Evolutionary conservation across 2,888 invertebrate species (phyloP).

Genomic region (Protonemura montana): DNA sequence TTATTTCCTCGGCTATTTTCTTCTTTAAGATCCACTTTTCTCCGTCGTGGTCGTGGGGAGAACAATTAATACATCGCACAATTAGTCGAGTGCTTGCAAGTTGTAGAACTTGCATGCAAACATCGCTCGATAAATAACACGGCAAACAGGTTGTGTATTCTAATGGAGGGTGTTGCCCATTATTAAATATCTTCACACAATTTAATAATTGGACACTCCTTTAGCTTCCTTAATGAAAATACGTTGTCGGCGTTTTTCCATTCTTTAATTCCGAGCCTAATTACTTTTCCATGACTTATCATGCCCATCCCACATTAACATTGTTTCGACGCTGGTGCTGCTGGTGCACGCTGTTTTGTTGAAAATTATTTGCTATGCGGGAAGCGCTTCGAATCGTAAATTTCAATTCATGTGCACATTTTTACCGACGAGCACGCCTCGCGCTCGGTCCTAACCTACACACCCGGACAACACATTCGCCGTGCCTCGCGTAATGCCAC

Average conservation of each 20-base stretch:
- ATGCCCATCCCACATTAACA: background rate
- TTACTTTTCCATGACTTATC: background rate
- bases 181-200: slow-evolving; percentile 25
- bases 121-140: slow-evolving; percentile 13
- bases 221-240: slow-evolving; percentile 29
- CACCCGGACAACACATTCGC: background rate
- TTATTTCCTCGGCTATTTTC: slow-evolving; percentile 27
- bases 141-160: slow-evolving; percentile 19
- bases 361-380: background rate
- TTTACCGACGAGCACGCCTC: background rate
- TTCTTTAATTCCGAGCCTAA: background rate
- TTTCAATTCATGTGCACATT: background rate
- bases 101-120: slow-evolving; percentile 7
- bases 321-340: background rate
- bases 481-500: background rate
- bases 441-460: background rate
- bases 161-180: slow-evolving; percentile 20
- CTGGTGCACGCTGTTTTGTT: background rate
- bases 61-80: slow-evolving; percentile 13
- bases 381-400: background rate
- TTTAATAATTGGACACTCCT: slow-evolving; percentile 29
- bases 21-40: slow-evolving; percentile 19
- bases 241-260: background rate
- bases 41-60: background rate
- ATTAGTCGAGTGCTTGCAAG: background rate